A percentile compares a stretch with the other conserved stretches of the same genome.
Conservation (phyloP, 2,888 invertebrate species). For the Eupithecia vulgata region DNA sequence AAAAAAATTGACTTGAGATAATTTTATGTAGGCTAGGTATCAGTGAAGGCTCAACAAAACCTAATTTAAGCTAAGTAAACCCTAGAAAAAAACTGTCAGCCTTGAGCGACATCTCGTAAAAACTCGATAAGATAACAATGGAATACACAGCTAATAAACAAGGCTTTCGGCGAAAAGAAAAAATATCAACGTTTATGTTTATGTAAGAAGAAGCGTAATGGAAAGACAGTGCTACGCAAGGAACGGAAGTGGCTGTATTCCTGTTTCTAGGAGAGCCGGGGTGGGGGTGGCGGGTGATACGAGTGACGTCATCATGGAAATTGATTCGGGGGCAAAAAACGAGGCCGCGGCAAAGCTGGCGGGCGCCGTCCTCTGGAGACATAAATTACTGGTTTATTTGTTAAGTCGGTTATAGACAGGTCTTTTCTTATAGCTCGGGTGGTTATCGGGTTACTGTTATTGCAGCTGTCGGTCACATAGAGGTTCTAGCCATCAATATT, state of each 20-base stretch:
- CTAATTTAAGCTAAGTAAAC: slow-evolving; percentile 39
- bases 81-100: slow-evolving; percentile 35
- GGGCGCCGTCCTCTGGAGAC: slow-evolving; percentile 68
- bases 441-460: slow-evolving; percentile 58
- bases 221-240: slow-evolving; percentile 64
- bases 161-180: slow-evolving; percentile 46
- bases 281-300: slow-evolving; percentile 53
- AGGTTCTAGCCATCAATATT: neutral
- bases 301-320: slow-evolving; percentile 77
- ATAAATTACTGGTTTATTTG: slow-evolving; percentile 76
- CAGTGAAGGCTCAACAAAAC: slow-evolving; percentile 4
- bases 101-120: slow-evolving; percentile 39
- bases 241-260: slow-evolving; percentile 71
- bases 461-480: slow-evolving; percentile 40
- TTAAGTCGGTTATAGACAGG: slow-evolving; percentile 58
- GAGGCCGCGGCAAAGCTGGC: slow-evolving; percentile 73
- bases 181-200: slow-evolving; percentile 54
- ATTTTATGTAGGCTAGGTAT: neutral
- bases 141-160: slow-evolving; percentile 39
- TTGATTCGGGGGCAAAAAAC: slow-evolving; percentile 80
- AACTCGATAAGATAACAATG: slow-evolving; percentile 43
- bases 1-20: neutral
- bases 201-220: slow-evolving; percentile 57
- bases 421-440: slow-evolving; percentile 60
- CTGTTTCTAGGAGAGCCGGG: slow-evolving; percentile 60